Evolutionary conservation across 2,888 invertebrate species (phyloP).

Genomic region (Meloe dianella): DNA sequence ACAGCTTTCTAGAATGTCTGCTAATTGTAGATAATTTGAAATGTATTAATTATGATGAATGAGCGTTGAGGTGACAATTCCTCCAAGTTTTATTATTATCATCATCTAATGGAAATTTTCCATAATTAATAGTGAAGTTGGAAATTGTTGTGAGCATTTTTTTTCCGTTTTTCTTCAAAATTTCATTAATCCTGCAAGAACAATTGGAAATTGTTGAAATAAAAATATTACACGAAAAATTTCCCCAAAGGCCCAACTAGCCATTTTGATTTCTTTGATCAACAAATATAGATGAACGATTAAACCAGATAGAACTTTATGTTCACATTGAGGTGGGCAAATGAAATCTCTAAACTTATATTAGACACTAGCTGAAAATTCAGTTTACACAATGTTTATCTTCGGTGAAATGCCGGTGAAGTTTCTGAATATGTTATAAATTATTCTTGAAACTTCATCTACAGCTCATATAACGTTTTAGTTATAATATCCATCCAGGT

Average conservation of each 20-base stretch:
- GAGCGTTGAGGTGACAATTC: not conserved
- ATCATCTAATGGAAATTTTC: not conserved
- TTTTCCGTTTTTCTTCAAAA: not conserved
- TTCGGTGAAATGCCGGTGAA: not conserved
- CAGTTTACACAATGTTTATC: slow-evolving; percentile 11
- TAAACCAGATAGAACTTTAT: not conserved
- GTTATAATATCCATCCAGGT: not conserved
- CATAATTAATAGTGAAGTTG: not conserved
- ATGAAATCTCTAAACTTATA: slow-evolving; percentile 2
- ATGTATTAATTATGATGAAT: not conserved
- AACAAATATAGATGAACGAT: not conserved
- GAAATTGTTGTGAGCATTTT: not conserved
- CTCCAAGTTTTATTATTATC: not conserved
- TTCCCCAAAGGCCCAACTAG: not conserved
- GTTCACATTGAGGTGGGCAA: not conserved
- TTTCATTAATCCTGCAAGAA: not conserved
- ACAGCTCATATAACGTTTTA: not conserved
- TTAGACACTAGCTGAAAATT: slow-evolving; percentile 1
- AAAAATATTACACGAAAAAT: not conserved
- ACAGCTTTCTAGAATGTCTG: not conserved
- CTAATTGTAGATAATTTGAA: not conserved
- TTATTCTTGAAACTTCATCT: not conserved
- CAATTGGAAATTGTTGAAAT: not conserved
- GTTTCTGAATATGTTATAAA: slow-evolving; percentile 4
- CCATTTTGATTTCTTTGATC: not conserved